Base-by-base conservation (phyloP, 2,888 invertebrate genomes). In the Hecatera dysodea region DNA sequence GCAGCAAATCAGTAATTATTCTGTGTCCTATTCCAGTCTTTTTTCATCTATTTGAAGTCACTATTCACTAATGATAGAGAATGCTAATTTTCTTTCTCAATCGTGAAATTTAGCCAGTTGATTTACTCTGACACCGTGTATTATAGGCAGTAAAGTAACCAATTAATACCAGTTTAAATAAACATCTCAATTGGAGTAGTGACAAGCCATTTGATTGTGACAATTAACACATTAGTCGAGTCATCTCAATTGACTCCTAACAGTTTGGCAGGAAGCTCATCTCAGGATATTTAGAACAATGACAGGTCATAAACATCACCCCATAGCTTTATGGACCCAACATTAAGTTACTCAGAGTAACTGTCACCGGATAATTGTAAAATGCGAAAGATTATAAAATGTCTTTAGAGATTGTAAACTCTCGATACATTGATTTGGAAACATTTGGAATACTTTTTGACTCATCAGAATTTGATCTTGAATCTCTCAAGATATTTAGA, bases 171-270 rank as follows among this genome's bases (percentile, higher is more conserved):
- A 71, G 62, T 63, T 71, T 27, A 71, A 60, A 64, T 36, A 77
- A 77, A 70, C 59, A 64, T 71, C 46, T 65, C 46, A 79, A 64
- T 64, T 80, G 55, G 29, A 61, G 48, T 75, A 61, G 59, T 80
- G 81, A 69, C 80, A 69, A 62, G 62, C 64, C 39, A 61, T 80
- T 79, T 80, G 27, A 69, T 80, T 42, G 61, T 62, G 48, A 61
- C 61, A 65, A 65, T 78, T 80, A 80, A 65, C 75, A 66, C 68
- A 52, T 80, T 68, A 74, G 64, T 12, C 57, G 61, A 65, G 42
- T 77, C 62, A 63, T 64, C 62, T 50, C 50, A 80, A 66, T 78
- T 78, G 42, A 62, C 66, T 62, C 19, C 52, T 61, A 56, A 66
- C 73, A 50, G 17, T 59, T 72, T 66, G 29, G 44, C 80, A 79